phyloP scores from a whole-genome alignment of 35 echinoderm and acorn worm genomes.

The Eucidaris tribuloides region DNA sequence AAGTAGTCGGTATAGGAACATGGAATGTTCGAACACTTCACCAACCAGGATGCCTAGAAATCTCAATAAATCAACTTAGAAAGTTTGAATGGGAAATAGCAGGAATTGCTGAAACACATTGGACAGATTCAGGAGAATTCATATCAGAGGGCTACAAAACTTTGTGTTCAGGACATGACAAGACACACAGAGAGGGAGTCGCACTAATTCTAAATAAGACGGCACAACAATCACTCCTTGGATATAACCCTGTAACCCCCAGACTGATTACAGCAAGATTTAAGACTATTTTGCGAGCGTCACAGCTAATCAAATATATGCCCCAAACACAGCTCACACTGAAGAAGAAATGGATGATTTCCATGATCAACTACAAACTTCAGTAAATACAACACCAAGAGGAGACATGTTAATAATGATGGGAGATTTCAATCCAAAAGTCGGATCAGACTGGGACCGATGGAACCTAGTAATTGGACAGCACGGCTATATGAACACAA shows the following conservation, averaged over 20 bases:
- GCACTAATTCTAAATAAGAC: conserved; percentile 26
- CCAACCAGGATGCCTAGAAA: not conserved
- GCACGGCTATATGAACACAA: not conserved
- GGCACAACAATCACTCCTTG: conserved; percentile 47
- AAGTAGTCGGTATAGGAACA: not conserved
- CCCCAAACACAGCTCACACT: conserved; percentile 24
- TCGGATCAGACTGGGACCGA: not conserved
- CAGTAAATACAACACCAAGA: not conserved
- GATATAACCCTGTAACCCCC: conserved; percentile 37
- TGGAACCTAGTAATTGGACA: conserved; percentile 9
- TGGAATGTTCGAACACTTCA: not conserved
- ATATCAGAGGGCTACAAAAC: conserved; percentile 18
- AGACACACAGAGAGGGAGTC: conserved; percentile 30
- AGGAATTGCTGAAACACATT: conserved; percentile 44
- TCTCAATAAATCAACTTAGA: not conserved
- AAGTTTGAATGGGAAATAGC: conserved; percentile 53
- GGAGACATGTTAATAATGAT: not conserved
- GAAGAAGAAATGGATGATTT: conserved; percentile 36
- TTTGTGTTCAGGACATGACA: conserved; percentile 35
- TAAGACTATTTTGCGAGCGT: conserved; percentile 9
- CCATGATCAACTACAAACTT: conserved; percentile 38
- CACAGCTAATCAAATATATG: conserved; percentile 32
- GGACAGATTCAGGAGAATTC: conserved; percentile 36
- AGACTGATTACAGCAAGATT: conserved; percentile 55
- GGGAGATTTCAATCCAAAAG: no score